These are phyloP conservation scores for Machimus rusticus DNA, from an alignment of 2,888 invertebrate genomes.

Conservation along the genomic window DNA sequence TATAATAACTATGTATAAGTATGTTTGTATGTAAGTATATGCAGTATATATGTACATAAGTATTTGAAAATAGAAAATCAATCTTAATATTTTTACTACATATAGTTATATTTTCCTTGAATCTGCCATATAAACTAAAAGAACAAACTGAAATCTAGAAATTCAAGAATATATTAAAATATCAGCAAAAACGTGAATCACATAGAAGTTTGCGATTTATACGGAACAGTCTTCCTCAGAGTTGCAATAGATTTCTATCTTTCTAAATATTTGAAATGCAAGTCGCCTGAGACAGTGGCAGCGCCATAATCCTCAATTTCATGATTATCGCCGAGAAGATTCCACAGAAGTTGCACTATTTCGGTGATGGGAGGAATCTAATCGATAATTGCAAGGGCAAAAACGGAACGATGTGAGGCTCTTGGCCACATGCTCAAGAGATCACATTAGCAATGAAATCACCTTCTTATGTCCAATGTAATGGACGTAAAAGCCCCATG, in stretches of 20 bases:
- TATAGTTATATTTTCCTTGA: neutral
- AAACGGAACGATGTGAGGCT: slow-evolving; percentile 40
- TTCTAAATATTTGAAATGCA: neutral
- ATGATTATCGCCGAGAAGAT: neutral
- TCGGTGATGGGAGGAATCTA: neutral
- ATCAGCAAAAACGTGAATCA: neutral
- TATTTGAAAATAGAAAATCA: neutral
- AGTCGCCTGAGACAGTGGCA: neutral
- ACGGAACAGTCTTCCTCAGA: neutral
- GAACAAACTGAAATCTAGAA: neutral
- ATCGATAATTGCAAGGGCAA: slow-evolving; percentile 20
- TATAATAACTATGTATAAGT: too few species aligned
- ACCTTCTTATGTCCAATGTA: slow-evolving; percentile 50
- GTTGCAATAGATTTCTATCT: neutral
- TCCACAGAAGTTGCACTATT: neutral
- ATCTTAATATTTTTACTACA: neutral
- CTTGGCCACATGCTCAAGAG: slow-evolving; percentile 47
- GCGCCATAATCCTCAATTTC: neutral
- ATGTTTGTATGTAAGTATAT: too few species aligned
- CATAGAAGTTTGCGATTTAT: neutral
- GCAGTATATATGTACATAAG: too few species aligned
- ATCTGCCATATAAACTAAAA: neutral
- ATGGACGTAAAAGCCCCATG: slow-evolving; percentile 46
- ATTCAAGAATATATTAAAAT: neutral
- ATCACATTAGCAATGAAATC: slow-evolving; percentile 53